Conservation (phyloP, 2,888 invertebrate genomes). For the Orthonychiurus folsomi region DNA sequence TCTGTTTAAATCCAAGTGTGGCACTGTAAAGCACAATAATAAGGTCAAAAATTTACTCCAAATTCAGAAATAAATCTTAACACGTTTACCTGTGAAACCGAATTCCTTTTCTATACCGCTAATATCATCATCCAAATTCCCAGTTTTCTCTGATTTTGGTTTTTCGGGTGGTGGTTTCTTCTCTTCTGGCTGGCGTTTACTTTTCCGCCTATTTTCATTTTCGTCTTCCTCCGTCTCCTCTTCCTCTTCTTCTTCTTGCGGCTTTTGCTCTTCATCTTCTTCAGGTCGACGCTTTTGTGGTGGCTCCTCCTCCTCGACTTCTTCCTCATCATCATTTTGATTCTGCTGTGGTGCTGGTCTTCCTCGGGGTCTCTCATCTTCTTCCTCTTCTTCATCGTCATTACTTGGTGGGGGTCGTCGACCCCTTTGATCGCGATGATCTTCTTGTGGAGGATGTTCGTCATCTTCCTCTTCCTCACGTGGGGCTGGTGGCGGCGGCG, state of each 20-base stretch:
- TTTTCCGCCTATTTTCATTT: conserved; percentile 10
- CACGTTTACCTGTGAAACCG: conserved; percentile 19
- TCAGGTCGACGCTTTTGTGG: conserved; percentile 3
- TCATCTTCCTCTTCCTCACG: conserved; percentile 12
- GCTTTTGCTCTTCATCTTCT: conserved; percentile 3
- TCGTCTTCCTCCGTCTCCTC: conserved; percentile 29
- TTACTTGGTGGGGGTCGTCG: conserved; percentile 13
- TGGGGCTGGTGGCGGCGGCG: not conserved
- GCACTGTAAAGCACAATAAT: no score
- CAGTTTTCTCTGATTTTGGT: conserved; percentile 33
- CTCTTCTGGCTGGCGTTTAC: conserved; percentile 6
- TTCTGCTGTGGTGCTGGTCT: conserved; percentile 4
- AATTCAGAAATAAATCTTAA: no score
- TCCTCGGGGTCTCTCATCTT: conserved; percentile 15
- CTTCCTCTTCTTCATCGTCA: conserved; percentile 19
- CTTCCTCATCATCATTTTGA: conserved; percentile 13
- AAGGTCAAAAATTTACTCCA: no score
- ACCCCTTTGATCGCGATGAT: not conserved
- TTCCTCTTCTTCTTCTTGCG: conserved; percentile 22
- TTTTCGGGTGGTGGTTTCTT: conserved; percentile 24
- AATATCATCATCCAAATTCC: conserved; percentile 38
- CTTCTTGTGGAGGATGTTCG: not conserved
- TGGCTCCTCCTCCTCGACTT: conserved; percentile 11
- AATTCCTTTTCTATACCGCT: conserved; percentile 34
- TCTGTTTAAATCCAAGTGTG: no score